Evolutionary conservation across 2,888 invertebrate species (phyloP), one percentile per base, ranked within the genome.

Genomic region (Drosophila robusta): DNA sequence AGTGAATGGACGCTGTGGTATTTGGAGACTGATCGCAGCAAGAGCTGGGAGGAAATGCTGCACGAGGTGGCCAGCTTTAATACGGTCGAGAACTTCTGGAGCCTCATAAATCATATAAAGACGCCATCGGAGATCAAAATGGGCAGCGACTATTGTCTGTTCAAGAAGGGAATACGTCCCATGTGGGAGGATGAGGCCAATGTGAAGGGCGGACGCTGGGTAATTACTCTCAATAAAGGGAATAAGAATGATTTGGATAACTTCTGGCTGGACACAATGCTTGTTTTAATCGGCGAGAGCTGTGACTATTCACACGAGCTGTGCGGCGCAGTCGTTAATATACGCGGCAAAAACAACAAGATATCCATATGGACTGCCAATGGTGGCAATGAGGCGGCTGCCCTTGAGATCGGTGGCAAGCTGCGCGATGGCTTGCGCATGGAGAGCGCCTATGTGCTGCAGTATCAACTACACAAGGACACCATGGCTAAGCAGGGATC

Each of bases 41-140:
- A 94, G 89, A 93, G 95, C 70, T 99, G 99, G 99, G 96, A 97
- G 91, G 96, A 98, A 80, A 97, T 97, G 92, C 95, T 98, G 89
- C 96, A 97, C 90, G 95, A 97, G 92, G 96, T 99, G 54, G 96
- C 97, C 57, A 96, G 96, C 70, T 98, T 99, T 92, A 95, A 96
- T 90, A 98, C 98, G 16, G 98, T 98, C 12, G 99, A 99, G 94
- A 98, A 98, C 92, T 99, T 99, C 92, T 99, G 99, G 99, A 98
- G 96, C 86, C 93, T 97, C 56, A 96, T 96, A 91, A 96, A 97
- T 91, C 96, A 97, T 90, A 96, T 97, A 80, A 96, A 96, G 92
- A 93, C 94, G 73, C 96, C 96, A 4, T 96, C 96, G 77, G 96
- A 96, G 85, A 93, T 97, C 63, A 94, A 94, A 78, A 93, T 94